Conservation (phyloP, 2,888 invertebrate species). For the Athetis lepigone region DNA sequence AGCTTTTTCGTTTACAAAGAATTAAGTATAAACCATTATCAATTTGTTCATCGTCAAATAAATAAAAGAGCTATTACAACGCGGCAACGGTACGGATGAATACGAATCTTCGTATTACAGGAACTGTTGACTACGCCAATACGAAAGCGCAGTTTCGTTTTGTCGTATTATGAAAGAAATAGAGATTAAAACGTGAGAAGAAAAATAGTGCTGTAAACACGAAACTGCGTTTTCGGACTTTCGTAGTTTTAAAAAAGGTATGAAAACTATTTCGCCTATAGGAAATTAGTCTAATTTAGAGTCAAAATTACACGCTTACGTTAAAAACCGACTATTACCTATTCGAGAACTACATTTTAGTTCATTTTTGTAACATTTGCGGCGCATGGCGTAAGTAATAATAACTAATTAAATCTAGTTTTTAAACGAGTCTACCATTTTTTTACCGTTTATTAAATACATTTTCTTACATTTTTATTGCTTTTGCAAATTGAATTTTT, state of each 20-base stretch:
- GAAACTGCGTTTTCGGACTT: constrained; percentile 16
- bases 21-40: constrained; percentile 60
- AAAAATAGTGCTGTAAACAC: constrained; percentile 38
- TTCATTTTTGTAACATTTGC: constrained; percentile 18
- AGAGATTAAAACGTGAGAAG: constrained; percentile 11
- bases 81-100: constrained; percentile 29
- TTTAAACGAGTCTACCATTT: constrained; percentile 24
- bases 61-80: constrained; percentile 54
- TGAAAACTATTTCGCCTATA: constrained; percentile 27
- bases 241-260: constrained; percentile 17
- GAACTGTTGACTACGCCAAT: constrained; percentile 39
- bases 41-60: constrained; percentile 64
- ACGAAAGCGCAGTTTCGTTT: constrained; percentile 17
- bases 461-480: constrained; percentile 55
- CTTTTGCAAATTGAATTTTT: constrained; percentile 55
- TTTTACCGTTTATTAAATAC: constrained; percentile 48
- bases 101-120: constrained; percentile 34
- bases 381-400: constrained; percentile 13
- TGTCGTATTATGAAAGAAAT: constrained; percentile 4
- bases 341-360: constrained; percentile 41
- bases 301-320: constrained; percentile 30
- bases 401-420: constrained; percentile 11
- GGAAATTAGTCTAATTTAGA: constrained; percentile 10
- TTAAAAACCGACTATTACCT: constrained; percentile 19
- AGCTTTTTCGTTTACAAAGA: constrained; percentile 59